Evolutionary conservation across 2,797 vertebrate species (phyloP), one percentile per base, ranked within the genome.

Genomic region (Epinephelus awoara): DNA sequence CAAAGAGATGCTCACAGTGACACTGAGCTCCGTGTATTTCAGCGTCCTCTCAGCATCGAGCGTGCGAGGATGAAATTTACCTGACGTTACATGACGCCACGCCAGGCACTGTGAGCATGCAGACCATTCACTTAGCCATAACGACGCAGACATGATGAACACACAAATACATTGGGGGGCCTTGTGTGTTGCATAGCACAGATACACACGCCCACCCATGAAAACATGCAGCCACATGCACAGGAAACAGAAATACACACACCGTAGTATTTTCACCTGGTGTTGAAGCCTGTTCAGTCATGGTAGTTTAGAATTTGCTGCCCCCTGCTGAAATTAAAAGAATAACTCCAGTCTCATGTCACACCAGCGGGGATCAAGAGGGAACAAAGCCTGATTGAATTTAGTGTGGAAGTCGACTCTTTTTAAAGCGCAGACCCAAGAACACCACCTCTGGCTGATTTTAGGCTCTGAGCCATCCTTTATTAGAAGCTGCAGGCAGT

Each of bases 291-390:
- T 65, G n/a, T 79, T 76, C 81, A 67, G 67, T 77, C 51, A 85
- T 51, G 75, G 82, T 86, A 75, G 62, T 87, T 83, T 89, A 47
- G 73, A 90, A 86, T 93, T 72, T 94, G 91, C 93, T 93, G 92
- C 92, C 93, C 90, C 85, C 92, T 94, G 89, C 87, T 92, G 92
- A 89, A 88, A 81, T 42, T 51, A 72, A 57, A 50, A 59, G 63
- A 82, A 86, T 57, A 72, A 82, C 8, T 80, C 34, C 47, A 72
- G 51, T 52, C 21, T 72, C 23, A 59, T 74, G 78, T 84, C 50
- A 58, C 44, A 82, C 27, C 46, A 72, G 64, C 40, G 72, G 34
- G 38, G 34, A 73, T 71, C 23, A 75, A 67, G 50, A 44, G 44
- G 5, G 23, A 81, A 72, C 29, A 72, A 68, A 83, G 79, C 27